A percentile compares a stretch with the other conserved stretches of the same genome.
phyloP scores from a whole-genome alignment of 2,113 vertebrate species.

The Cyanistes caeruleus region DNA sequence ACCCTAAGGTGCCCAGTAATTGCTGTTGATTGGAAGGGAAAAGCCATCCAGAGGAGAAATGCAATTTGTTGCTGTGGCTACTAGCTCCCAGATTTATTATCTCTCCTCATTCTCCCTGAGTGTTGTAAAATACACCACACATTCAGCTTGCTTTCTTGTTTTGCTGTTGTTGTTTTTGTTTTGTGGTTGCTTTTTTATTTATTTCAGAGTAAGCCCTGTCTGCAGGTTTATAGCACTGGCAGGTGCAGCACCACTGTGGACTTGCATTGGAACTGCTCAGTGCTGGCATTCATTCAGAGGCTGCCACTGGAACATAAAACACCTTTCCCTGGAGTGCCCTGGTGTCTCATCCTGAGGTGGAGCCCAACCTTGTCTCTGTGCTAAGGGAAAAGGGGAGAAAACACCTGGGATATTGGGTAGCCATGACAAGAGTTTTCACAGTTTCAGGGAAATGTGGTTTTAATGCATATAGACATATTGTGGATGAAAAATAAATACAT shows the following conservation, averaged over 20 bases:
- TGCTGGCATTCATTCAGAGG: not conserved
- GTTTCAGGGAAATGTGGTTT: not conserved
- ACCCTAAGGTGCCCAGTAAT: conserved; percentile 54
- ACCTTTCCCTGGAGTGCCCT: not conserved
- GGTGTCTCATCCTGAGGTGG: not conserved
- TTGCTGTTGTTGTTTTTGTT: not conserved
- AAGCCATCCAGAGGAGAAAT: conserved; percentile 48
- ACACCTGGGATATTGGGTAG: rapidly evolving
- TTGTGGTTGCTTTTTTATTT: not conserved
- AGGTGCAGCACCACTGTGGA: not conserved
- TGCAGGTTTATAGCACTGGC: not conserved
- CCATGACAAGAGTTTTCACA: not conserved
- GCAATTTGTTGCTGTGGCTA: conserved; percentile 73
- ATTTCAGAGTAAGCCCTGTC: not conserved
- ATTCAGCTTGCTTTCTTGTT: not conserved
- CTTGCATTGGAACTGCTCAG: not conserved
- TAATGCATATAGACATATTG: too few relatives aligned
- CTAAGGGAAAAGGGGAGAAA: not conserved
- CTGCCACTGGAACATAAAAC: not conserved
- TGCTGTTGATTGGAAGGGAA: conserved; percentile 27
- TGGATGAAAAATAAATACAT: not conserved
- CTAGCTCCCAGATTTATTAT: conserved; percentile 60
- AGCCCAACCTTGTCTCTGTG: not conserved
- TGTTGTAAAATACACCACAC: conserved; percentile 47
- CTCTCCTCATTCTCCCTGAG: not conserved